These are phyloP conservation scores for Psammodynastes pulverulentus DNA, from an alignment of 2,113 vertebrate species.

Conservation along the genomic window DNA sequence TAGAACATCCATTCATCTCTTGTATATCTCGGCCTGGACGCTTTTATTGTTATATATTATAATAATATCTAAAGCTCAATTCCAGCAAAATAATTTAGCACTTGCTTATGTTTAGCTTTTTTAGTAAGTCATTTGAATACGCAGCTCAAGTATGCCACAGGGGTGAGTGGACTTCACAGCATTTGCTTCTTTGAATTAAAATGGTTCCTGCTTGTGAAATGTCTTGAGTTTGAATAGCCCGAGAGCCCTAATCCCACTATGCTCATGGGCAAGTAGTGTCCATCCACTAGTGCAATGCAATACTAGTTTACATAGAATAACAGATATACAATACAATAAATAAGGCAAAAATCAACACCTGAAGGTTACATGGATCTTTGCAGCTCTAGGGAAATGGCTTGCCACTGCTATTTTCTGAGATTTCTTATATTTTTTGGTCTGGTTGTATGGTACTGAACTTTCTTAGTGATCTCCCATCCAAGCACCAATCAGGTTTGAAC, in stretches of 20 bases:
- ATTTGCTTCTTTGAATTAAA: background rate
- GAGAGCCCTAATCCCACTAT: background rate
- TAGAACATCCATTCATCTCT: background rate
- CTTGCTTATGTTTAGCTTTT: background rate
- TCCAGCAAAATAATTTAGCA: background rate
- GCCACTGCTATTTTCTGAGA: background rate
- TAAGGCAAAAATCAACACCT: background rate
- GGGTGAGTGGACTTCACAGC: background rate
- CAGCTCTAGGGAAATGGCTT: background rate
- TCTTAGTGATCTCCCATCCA: background rate
- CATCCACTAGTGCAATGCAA: background rate
- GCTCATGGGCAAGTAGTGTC: background rate
- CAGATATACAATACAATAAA: background rate
- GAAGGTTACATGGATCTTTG: background rate
- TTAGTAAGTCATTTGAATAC: background rate
- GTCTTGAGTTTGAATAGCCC: background rate
- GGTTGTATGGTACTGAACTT: background rate
- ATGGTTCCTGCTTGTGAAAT: background rate
- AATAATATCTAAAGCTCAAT: background rate
- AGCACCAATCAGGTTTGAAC: background rate
- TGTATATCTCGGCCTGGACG: background rate
- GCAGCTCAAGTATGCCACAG: background rate
- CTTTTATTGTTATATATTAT: background rate
- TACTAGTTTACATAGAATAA: no score
- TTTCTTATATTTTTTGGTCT: background rate